A percentile compares a stretch with the other conserved stretches of the same genome.
Conservation (phyloP, 2,797 vertebrate species). For the Betta splendens region DNA sequence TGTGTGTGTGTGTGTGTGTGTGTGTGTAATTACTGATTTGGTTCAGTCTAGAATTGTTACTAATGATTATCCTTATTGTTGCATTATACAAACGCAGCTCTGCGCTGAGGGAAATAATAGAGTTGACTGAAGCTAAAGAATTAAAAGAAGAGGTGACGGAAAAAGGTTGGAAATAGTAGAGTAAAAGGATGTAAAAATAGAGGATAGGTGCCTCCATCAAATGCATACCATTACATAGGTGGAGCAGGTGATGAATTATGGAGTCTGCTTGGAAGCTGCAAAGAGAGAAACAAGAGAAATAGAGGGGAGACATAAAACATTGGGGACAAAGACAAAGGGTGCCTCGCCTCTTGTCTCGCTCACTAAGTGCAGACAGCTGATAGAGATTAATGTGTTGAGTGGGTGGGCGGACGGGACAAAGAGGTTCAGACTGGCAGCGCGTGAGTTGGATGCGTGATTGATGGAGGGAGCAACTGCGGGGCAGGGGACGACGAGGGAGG, state of each 20-base stretch:
- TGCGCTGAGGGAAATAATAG: conserved; percentile 18
- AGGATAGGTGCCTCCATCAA: conserved; percentile 39
- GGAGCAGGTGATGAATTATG: conserved; percentile 38
- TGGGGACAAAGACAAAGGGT: conserved; percentile 42
- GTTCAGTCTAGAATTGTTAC: too few species aligned
- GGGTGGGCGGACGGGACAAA: conserved; percentile 55
- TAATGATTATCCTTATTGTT: too few species aligned
- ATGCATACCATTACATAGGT: conserved; percentile 53
- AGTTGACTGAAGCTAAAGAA: not conserved
- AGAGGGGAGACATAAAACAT: conserved; percentile 34
- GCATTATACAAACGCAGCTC: not conserved
- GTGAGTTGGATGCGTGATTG: conserved; percentile 68
- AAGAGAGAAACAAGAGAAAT: conserved; percentile 22
- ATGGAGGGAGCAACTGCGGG: conserved; percentile 58
- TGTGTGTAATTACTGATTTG: too few species aligned
- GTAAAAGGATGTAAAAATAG: conserved; percentile 51
- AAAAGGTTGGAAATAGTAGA: conserved; percentile 26
- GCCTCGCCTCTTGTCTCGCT: conserved; percentile 56
- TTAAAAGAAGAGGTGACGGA: conserved; percentile 9
- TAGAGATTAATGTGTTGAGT: conserved; percentile 76
- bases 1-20: too few species aligned
- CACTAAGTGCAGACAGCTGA: conserved; percentile 66
- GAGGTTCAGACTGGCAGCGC: conserved; percentile 58
- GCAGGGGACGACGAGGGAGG: conserved; percentile 42
- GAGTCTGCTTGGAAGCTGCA: conserved; percentile 38